Evolutionary conservation across 2,888 invertebrate species (phyloP).

Genomic region (Tinea trinotella): DNA sequence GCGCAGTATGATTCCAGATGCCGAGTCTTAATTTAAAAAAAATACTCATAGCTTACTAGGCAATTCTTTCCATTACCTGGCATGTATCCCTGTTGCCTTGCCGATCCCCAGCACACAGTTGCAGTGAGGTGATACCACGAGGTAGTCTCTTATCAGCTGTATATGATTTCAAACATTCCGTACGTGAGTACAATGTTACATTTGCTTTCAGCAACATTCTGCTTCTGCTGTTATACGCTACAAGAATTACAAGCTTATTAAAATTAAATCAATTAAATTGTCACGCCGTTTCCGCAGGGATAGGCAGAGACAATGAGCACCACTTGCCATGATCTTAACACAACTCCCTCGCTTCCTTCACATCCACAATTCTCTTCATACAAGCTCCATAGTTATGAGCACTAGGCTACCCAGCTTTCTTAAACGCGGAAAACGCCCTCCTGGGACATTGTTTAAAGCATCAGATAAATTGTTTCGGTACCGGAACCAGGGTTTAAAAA

Average conservation of each 20-base stretch:
- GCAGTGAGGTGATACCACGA: constrained; percentile 39
- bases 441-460: too few species aligned
- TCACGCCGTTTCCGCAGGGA: too few species aligned
- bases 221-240: constrained; percentile 32
- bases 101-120: constrained; percentile 57
- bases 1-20: neutral
- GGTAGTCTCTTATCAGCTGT: constrained; percentile 40
- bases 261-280: neutral
- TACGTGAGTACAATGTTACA: constrained; percentile 36
- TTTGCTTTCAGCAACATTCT: constrained; percentile 46
- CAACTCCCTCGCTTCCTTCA: too few species aligned
- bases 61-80: constrained; percentile 38
- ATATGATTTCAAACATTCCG: constrained; percentile 40
- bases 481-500: too few species aligned
- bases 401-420: too few species aligned
- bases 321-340: too few species aligned
- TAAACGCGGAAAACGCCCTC: too few species aligned
- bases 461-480: too few species aligned
- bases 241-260: too few species aligned
- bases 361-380: too few species aligned
- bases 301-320: too few species aligned
- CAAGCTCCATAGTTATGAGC: too few species aligned
- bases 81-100: constrained; percentile 48
- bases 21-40: neutral
- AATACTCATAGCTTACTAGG: neutral